These are phyloP conservation scores for Mohoua ochrocephala DNA, from an alignment of 2,113 vertebrate genomes.

Conservation along the genomic window DNA sequence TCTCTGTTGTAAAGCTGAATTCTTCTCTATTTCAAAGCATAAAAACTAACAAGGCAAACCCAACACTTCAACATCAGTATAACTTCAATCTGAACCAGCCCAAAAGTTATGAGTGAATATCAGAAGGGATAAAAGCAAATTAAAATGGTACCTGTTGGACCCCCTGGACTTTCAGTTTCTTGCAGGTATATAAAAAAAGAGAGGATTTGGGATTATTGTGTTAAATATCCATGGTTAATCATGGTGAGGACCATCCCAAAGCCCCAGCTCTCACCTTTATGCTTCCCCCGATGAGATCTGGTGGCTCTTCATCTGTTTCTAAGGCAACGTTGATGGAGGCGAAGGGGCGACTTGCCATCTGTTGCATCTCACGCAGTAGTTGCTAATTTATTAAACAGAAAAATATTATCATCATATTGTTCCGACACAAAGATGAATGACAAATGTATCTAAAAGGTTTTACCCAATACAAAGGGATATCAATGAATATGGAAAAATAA, in stretches of 20 bases:
- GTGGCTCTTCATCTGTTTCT: slow-evolving; percentile 97
- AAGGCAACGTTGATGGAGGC: slow-evolving; percentile 98
- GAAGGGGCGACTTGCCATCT: slow-evolving; percentile 99
- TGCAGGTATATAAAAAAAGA: neutral
- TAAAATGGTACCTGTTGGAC: neutral
- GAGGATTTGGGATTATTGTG: neutral
- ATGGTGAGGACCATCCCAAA: neutral
- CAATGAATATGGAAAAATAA: neutral
- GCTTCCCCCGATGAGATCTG: slow-evolving; percentile 96
- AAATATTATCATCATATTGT: slow-evolving; percentile 24
- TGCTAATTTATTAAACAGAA: slow-evolving; percentile 78
- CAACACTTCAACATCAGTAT: neutral
- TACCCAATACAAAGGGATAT: neutral
- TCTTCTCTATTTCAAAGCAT: neutral
- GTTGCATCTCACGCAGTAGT: slow-evolving; percentile 99
- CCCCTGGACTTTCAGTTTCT: neutral
- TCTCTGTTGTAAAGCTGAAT: neutral
- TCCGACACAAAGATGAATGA: neutral
- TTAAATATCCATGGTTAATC: neutral
- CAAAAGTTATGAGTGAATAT: neutral
- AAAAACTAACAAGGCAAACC: neutral
- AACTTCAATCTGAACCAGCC: neutral
- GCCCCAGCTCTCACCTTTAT: slow-evolving; percentile 86
- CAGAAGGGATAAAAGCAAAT: neutral
- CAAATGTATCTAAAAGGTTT: neutral